Evolutionary conservation across 2,888 invertebrate species (phyloP).

Genomic region (Matsumyia berberina): DNA sequence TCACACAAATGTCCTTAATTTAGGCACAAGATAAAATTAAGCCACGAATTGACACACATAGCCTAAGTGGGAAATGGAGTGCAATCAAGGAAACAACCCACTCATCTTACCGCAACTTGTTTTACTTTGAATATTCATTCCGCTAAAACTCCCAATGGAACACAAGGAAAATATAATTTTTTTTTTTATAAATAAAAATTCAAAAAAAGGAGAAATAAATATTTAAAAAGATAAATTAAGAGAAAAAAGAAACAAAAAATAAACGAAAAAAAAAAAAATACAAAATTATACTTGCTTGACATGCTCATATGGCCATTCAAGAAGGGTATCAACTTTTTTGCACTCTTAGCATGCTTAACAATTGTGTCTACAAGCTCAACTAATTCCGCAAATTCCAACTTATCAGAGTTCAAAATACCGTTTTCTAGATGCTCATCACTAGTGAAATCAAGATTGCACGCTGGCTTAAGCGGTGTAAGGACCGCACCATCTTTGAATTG

Average conservation of each 20-base stretch:
- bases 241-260: slow-evolving; percentile 55
- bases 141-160: slow-evolving; percentile 41
- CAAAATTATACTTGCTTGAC: slow-evolving; percentile 84
- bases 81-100: slow-evolving; percentile 17
- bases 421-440: slow-evolving; percentile 85
- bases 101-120: slow-evolving; percentile 55
- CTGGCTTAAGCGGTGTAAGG: slow-evolving; percentile 82
- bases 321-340: slow-evolving; percentile 77
- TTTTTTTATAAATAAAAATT: slow-evolving; percentile 53
- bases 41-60: no score
- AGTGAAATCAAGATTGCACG: slow-evolving; percentile 85
- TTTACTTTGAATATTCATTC: slow-evolving; percentile 27
- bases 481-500: slow-evolving; percentile 85
- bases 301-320: slow-evolving; percentile 82
- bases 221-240: slow-evolving; percentile 49
- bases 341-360: slow-evolving; percentile 81
- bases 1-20: no score
- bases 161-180: slow-evolving; percentile 42
- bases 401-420: slow-evolving; percentile 80
- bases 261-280: slow-evolving; percentile 78
- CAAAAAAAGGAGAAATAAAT: no score
- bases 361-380: slow-evolving; percentile 80
- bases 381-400: slow-evolving; percentile 78
- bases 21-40: no score
- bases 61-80: slow-evolving; percentile 1